Percentiles rank a stretch among this genome's conserved stretches.
Conservation (phyloP, 2,888 invertebrate genomes). For the Netelia melanura region DNA sequence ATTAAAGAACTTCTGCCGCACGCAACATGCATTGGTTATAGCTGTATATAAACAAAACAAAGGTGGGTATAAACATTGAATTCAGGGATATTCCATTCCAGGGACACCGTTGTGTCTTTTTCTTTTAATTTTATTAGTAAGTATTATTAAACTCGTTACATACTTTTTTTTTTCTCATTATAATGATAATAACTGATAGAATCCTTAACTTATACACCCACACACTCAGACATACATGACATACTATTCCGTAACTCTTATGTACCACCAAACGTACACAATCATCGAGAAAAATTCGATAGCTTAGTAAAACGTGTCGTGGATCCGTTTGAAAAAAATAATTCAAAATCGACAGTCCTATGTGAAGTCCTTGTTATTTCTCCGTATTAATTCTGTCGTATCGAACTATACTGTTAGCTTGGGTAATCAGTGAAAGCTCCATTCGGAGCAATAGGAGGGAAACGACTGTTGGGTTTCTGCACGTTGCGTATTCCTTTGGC, state of each 20-base stretch:
- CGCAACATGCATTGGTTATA: no score
- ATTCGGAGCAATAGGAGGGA: conserved; percentile 1
- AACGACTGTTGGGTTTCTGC: conserved; percentile 14
- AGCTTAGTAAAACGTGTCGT: conserved; percentile 62
- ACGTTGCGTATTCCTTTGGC: conserved; percentile 44
- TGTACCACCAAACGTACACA: conserved; percentile 77
- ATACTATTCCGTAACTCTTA: conserved; percentile 76
- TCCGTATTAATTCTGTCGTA: conserved; percentile 40
- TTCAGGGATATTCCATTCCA: background rate
- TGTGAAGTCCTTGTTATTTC: conserved; percentile 18
- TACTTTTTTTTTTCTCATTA: conserved; percentile 77
- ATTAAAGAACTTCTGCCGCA: no score
- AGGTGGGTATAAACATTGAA: background rate
- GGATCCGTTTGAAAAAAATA: conserved; percentile 52
- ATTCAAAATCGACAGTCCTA: conserved; percentile 45
- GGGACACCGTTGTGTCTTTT: conserved; percentile 29
- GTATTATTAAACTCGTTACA: conserved; percentile 83
- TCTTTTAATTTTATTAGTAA: conserved; percentile 80
- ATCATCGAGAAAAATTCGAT: conserved; percentile 74
- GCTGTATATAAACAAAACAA: background rate
- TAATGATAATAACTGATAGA: conserved; percentile 81
- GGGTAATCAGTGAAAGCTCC: conserved; percentile 27
- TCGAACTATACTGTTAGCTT: conserved; percentile 57
- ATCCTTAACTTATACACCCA: conserved; percentile 80
- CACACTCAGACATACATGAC: conserved; percentile 78